A percentile compares a stretch with the other conserved stretches of the same genome.
Evolutionary conservation across 2,113 vertebrate genomes (phyloP).

Genomic region (Myocastor coypus): DNA sequence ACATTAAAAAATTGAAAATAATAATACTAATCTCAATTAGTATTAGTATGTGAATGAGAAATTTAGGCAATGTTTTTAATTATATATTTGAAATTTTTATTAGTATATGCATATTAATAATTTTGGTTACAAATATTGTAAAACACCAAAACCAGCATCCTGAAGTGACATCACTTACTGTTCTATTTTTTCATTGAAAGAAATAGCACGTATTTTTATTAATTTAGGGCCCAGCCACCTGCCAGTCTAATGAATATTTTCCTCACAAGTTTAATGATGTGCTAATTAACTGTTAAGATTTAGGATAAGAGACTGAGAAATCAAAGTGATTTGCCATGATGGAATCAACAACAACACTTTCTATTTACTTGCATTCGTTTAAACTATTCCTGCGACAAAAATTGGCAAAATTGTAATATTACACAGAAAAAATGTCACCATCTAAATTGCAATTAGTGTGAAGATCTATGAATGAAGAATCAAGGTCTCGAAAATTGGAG

Average conservation of each 20-base stretch:
- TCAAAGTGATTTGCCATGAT: constrained; percentile 49
- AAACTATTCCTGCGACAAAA: constrained; percentile 10
- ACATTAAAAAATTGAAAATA: background rate
- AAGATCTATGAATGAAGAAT: background rate
- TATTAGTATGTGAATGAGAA: background rate
- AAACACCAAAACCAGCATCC: background rate
- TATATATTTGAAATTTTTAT: background rate
- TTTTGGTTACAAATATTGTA: constrained; percentile 57
- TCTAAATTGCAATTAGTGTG: constrained; percentile 42
- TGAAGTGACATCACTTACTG: background rate
- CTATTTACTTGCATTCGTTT: constrained; percentile 53
- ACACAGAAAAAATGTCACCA: constrained; percentile 48
- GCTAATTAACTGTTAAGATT: constrained; percentile 73
- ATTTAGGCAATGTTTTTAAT: background rate
- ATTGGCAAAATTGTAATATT: background rate
- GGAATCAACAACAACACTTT: background rate
- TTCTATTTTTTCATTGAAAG: constrained; percentile 62
- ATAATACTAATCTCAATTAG: background rate
- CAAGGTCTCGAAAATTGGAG: too few species aligned
- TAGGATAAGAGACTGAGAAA: background rate
- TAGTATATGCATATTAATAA: background rate
- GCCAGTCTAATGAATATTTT: constrained; percentile 31
- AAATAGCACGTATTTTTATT: constrained; percentile 64
- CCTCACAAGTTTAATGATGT: constrained; percentile 58
- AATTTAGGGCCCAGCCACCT: constrained; percentile 34